Evolutionary conservation across 2,113 vertebrate genomes (phyloP).

Genomic region (Brachionichthys hirsutus): DNA sequence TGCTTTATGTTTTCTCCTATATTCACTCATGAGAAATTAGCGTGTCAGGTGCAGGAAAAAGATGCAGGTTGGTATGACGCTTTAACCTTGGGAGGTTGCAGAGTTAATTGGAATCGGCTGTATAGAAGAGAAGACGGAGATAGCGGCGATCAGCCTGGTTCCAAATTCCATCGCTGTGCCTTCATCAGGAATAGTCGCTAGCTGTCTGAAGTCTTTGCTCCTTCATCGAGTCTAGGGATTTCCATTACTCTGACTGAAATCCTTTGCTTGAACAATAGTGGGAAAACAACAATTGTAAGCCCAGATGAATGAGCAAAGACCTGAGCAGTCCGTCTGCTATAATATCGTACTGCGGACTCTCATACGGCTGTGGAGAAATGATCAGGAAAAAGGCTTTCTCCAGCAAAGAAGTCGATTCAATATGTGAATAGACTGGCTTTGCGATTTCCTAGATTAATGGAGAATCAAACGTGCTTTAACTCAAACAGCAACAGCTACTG

Average conservation of each 20-base stretch:
- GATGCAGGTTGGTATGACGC: slow-evolving; percentile 8
- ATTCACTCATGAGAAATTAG: slow-evolving; percentile 13
- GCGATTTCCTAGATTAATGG: slow-evolving; percentile 48
- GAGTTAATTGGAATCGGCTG: slow-evolving; percentile 16
- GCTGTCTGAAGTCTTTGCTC: slow-evolving; percentile 33
- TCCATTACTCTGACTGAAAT: slow-evolving; percentile 27
- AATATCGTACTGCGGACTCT: slow-evolving; percentile 13
- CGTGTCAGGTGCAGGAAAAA: slow-evolving; percentile 23
- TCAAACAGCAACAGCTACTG: slow-evolving; percentile 41
- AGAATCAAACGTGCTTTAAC: slow-evolving; percentile 47
- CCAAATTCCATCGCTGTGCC: slow-evolving; percentile 48
- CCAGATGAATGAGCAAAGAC: slow-evolving; percentile 17
- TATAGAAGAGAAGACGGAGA: slow-evolving; percentile 21
- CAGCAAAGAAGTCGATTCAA: slow-evolving; percentile 39
- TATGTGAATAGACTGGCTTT: slow-evolving; percentile 40
- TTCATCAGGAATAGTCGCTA: slow-evolving; percentile 27
- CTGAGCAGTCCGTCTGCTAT: slow-evolving; percentile 10
- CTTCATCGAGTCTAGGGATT: slow-evolving; percentile 36
- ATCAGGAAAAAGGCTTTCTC: slow-evolving; percentile 22
- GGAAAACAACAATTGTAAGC: slow-evolving; percentile 34
- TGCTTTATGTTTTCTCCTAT: neutral
- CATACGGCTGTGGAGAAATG: slow-evolving; percentile 14
- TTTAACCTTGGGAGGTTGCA: slow-evolving; percentile 14
- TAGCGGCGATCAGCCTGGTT: slow-evolving; percentile 19
- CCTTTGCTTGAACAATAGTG: slow-evolving; percentile 25